A percentile compares a stretch with the other conserved stretches of the same genome.
Conservation (phyloP, 2,113 vertebrate genomes). For the Ramphastos sulfuratus region DNA sequence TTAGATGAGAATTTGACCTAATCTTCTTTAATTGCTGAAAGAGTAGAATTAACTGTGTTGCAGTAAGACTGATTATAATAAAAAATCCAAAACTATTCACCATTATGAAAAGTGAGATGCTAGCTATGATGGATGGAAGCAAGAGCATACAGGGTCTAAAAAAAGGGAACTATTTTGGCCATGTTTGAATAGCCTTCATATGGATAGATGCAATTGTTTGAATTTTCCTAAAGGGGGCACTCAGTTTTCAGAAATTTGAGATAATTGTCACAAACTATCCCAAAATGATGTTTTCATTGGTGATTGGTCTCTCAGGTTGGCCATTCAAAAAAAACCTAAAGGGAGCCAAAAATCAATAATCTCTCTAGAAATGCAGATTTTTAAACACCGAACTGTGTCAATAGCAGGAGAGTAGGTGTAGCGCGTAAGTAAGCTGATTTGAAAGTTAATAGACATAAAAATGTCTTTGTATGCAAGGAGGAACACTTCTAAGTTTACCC, state of each 20-base stretch:
- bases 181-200: not conserved
- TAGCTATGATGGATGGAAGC: not conserved
- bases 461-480: not conserved
- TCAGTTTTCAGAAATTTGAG: not conserved
- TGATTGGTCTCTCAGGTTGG: not conserved
- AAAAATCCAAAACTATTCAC: not conserved
- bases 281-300: not conserved
- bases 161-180: not conserved
- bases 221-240: not conserved
- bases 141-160: not conserved
- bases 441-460: slow-evolving; percentile 12
- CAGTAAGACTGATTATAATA: not conserved
- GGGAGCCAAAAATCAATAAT: not conserved
- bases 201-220: not conserved
- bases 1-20: not conserved
- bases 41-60: not conserved
- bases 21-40: not conserved
- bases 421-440: not conserved
- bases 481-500: slow-evolving; percentile 52
- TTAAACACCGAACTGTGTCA: not conserved
- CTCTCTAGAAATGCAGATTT: not conserved
- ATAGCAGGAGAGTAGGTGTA: not conserved
- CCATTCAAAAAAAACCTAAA: not conserved
- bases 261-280: not conserved
- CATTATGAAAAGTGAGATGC: not conserved